These are phyloP conservation scores for Ptychodera flava DNA, from an alignment of 35 echinoderm and acorn worm genomes.

Conservation along the genomic window DNA sequence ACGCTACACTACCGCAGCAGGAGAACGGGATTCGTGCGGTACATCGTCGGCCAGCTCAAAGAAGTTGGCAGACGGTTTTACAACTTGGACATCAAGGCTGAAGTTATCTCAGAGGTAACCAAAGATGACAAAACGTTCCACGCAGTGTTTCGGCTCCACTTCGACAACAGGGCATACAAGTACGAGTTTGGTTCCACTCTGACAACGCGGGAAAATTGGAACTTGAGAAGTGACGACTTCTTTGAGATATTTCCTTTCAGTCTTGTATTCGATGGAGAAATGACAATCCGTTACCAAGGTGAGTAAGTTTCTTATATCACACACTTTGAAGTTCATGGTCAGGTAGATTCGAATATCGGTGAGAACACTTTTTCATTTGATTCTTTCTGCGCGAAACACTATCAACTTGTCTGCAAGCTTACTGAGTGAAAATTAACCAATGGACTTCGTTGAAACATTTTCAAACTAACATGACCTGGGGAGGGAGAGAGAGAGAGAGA, in stretches of 20 bases:
- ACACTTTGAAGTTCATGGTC: too few relatives aligned
- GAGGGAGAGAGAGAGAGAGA: too few relatives aligned
- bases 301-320: too few relatives aligned
- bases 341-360: too few relatives aligned
- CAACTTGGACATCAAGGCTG: constrained; percentile 53
- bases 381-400: too few relatives aligned
- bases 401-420: too few relatives aligned
- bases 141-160: constrained; percentile 51
- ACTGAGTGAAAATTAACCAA: too few relatives aligned
- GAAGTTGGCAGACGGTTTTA: constrained; percentile 74
- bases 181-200: neutral
- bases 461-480: too few relatives aligned
- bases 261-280: constrained; percentile 63
- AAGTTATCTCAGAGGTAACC: constrained; percentile 40
- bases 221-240: constrained; percentile 30
- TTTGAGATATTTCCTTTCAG: constrained; percentile 88
- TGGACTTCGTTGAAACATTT: too few relatives aligned
- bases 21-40: constrained; percentile 56
- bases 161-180: constrained; percentile 61
- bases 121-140: constrained; percentile 27
- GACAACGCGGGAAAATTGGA: constrained; percentile 20
- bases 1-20: constrained; percentile 73
- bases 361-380: too few relatives aligned
- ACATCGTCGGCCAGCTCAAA: constrained; percentile 76
- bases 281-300: constrained; percentile 43